A percentile compares a stretch with the other conserved stretches of the same genome.
Conservation (phyloP, 2,888 invertebrate genomes). For the Brachycybe producta region DNA sequence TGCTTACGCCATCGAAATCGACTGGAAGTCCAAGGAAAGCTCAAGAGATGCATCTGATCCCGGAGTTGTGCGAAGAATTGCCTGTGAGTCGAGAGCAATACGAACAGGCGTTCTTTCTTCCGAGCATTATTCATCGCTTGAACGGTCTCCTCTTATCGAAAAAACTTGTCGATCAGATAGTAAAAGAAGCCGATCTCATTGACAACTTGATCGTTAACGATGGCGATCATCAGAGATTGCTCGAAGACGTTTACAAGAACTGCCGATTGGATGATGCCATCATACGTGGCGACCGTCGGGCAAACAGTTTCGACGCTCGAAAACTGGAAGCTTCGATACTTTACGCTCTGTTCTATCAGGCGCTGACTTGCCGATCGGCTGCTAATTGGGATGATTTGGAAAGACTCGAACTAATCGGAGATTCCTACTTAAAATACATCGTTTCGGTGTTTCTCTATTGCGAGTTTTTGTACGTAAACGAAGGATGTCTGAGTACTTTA, state of each 20-base stretch:
- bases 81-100: slow-evolving; percentile 50
- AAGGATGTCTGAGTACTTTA: slow-evolving; percentile 63
- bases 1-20: not conserved
- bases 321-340: not conserved
- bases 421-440: slow-evolving; percentile 72
- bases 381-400: slow-evolving; percentile 68
- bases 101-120: slow-evolving; percentile 70
- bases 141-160: slow-evolving; percentile 56
- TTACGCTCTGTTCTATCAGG: slow-evolving; percentile 33
- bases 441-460: slow-evolving; percentile 58
- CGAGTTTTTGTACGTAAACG: slow-evolving; percentile 52
- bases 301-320: slow-evolving; percentile 22
- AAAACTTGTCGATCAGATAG: slow-evolving; percentile 40
- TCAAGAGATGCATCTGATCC: slow-evolving; percentile 52
- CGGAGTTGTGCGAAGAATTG: slow-evolving; percentile 66
- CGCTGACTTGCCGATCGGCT: slow-evolving; percentile 56
- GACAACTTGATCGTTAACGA: not conserved
- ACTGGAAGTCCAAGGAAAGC: not conserved
- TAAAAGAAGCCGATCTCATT: slow-evolving; percentile 1
- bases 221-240: not conserved
- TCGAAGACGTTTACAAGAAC: not conserved
- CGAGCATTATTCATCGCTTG: slow-evolving; percentile 67
- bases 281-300: slow-evolving; percentile 8
- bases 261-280: not conserved
- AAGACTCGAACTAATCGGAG: slow-evolving; percentile 73